phyloP scores from a whole-genome alignment of 2,888 invertebrate genomes.

The Sarcophaga rosellei region DNA sequence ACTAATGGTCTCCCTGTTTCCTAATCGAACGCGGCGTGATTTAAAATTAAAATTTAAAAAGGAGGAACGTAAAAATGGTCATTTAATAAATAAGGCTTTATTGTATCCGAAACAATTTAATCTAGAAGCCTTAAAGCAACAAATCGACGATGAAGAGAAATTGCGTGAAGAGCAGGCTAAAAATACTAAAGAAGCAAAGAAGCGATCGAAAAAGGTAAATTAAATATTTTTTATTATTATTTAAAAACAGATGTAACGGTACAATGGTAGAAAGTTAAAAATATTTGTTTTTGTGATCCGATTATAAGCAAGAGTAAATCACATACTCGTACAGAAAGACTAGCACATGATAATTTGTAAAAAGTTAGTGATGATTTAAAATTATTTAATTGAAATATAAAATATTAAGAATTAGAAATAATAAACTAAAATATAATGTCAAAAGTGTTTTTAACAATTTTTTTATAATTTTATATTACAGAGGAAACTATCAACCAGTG shows the following conservation, averaged over 20 bases:
- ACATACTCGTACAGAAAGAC: too few species aligned
- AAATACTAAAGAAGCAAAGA: constrained; percentile 73
- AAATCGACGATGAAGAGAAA: constrained; percentile 82
- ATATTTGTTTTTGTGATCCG: not conserved
- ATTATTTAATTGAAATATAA: too few species aligned
- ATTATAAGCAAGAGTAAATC: too few species aligned
- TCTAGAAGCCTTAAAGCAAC: constrained; percentile 84
- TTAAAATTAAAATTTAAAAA: constrained; percentile 96
- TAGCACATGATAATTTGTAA: too few species aligned
- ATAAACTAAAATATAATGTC: too few species aligned
- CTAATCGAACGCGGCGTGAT: constrained; percentile 89
- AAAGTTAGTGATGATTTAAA: too few species aligned
- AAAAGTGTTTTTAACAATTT: not conserved
- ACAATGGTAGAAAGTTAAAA: too few species aligned
- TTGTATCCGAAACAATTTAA: constrained; percentile 87
- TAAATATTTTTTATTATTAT: not conserved
- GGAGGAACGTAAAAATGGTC: constrained; percentile 90
- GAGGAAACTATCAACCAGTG: constrained; percentile 63
- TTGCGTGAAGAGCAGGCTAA: constrained; percentile 54
- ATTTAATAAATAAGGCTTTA: constrained; percentile 89
- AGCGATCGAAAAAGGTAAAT: constrained; percentile 74
- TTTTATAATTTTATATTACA: constrained; percentile 40
- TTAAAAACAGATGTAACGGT: too few species aligned
- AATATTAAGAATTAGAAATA: too few species aligned
- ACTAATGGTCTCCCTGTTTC: constrained; percentile 92